Base-by-base conservation (phyloP, 2,797 vertebrate species). In the Mergus octosetaceus region DNA sequence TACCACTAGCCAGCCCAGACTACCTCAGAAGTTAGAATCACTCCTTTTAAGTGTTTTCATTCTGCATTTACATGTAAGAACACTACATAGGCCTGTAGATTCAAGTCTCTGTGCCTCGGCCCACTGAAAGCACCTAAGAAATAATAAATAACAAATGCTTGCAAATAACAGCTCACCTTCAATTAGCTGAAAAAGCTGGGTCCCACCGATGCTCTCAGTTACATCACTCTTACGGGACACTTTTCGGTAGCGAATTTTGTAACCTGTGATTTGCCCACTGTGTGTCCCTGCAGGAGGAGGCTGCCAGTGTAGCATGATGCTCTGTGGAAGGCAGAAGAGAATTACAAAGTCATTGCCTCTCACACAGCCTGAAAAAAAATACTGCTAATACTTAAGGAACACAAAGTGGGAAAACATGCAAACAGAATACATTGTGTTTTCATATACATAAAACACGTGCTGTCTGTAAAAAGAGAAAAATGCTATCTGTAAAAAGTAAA, bases 181-280 rank as follows among this genome's bases (percentile, higher is more conserved):
- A 10, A 99, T 98, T 57, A 99, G 98, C 94, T 99, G 99, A 69
- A 96, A 98, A 8, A 99, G 98, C 97, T 99, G 99, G 9, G 98
- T 98, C 79, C 99, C 99, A 27, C 97, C 97, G 3, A 99, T 98
- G 76, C 97, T 99, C 96, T 99, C 99, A 0, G 98, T 98, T 3
- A 98, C 98, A 38, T 99, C 99, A 8, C 99, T 99, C 98, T 99
- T 99, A 65, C 99, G 98, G 43, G 98, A 98, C 20, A 98, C 98
- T 95, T 99, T 99, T 14, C 99, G 98, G 96, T 99, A 99, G 57
- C 99, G 99, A 70, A 99, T 99, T 97, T 99, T 99, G 97, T 99
- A 99, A 34, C 98, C 98, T 1, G 97, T 98, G 96, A 99, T 99
- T 74, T 99, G 98, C 4, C 99, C 99, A 0, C 99, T 99, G 64